Base-by-base conservation (phyloP, 2,888 invertebrate species). In the Callyntrura sp. region DNA sequence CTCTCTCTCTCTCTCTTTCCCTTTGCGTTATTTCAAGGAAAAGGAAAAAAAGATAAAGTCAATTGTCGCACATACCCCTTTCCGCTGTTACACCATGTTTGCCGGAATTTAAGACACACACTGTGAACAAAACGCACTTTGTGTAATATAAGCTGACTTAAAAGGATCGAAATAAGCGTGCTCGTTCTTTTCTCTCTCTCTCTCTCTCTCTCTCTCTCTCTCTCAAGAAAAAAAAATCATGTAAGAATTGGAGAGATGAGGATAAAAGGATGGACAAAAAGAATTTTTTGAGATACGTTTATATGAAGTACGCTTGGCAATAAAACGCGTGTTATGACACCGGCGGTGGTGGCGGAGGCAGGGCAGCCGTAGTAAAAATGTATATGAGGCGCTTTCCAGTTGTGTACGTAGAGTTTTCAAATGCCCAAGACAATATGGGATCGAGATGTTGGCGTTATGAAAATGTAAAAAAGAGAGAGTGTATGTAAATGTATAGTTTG, bases 241-340 rank as follows among this genome's bases (percentile, higher is more conserved):
- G 9, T 25, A 70, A 45, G 45, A 35, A 35, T 35, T 45, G 70
- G 8, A 45, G 12, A 23, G 2, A 48, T 48, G 23, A 12, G 48
- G 48, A 23, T 1, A 48, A 73, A 62, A 62, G 23, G 23, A 62
- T 51, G 48, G 48, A 43, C 45, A 45, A 43, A 70, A 48, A 73
- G 20, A 3, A 45, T 65, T 60, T 28, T 65, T 45, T 35, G 73
- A 73, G 48, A 73, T 48, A 73, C 2, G 35, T 4, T 35, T 51
- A 51, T 48, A 48, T 48, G 20, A 73, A 73, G 14, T 73, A 73
- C 48, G 73, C 45, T 23, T 11, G 3, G 48, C 73, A 23, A 73
- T 73, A 73, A 73, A 73, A 73, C 73, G 48, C 73, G 73, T 73
- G 73, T 73, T 48, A 73, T 73, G 73, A 73, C 12, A 23, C 11